Percentiles rank a stretch among this genome's conserved stretches.
Conservation (phyloP, 2,113 vertebrate species). For the Hypocryptadius cinnamomeus region DNA sequence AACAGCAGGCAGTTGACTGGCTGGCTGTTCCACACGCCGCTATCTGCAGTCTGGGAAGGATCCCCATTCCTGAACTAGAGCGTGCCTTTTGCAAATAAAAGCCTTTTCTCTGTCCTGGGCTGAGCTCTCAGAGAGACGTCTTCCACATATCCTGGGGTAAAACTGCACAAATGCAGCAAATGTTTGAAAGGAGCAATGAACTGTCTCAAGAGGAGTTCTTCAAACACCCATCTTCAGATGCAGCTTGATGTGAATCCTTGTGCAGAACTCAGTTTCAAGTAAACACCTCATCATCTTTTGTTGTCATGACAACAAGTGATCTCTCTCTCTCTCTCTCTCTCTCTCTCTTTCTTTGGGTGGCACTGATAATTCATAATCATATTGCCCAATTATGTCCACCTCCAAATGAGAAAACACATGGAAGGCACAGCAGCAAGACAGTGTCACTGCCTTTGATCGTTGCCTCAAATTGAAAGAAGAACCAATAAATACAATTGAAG, state of each 20-base stretch:
- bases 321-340: not conserved
- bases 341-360: constrained; percentile 45
- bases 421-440: not conserved
- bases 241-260: not conserved
- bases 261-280: constrained; percentile 31
- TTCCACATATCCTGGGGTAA: not conserved
- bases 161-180: constrained; percentile 4
- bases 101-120: not conserved
- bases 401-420: not conserved
- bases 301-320: constrained; percentile 77
- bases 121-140: constrained; percentile 6
- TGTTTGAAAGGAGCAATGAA: not conserved
- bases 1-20: constrained; percentile 9
- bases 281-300: constrained; percentile 57
- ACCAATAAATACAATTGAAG: not conserved
- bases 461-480: not conserved
- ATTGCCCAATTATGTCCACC: not conserved
- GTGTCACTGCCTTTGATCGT: not conserved
- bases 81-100: not conserved
- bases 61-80: constrained; percentile 21
- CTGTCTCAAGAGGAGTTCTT: constrained; percentile 7
- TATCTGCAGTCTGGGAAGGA: constrained; percentile 10
- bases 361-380: constrained; percentile 35
- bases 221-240: not conserved
- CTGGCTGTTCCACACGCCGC: not conserved